A percentile compares a stretch with the other conserved stretches of the same genome.
Evolutionary conservation across 1,140 invertebrate genomes (phyloP).

Genomic region (Euura lappo): DNA sequence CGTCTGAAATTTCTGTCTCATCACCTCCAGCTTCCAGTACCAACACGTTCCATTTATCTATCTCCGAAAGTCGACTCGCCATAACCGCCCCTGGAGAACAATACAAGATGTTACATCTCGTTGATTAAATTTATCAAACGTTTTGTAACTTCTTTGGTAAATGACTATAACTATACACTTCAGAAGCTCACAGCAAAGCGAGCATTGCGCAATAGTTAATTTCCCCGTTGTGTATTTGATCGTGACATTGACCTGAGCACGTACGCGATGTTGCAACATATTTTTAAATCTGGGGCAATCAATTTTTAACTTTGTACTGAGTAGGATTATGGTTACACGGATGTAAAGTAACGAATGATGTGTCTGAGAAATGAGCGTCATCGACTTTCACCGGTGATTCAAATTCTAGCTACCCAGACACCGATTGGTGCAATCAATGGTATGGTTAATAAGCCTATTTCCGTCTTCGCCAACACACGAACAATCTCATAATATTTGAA

Average conservation of each 20-base stretch:
- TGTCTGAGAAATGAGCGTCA: not conserved
- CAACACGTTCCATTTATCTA: conserved; percentile 83
- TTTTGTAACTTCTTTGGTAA: not conserved
- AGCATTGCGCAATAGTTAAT: too few species aligned
- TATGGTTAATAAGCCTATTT: not conserved
- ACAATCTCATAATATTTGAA: not conserved
- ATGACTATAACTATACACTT: not conserved
- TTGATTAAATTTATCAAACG: too few species aligned
- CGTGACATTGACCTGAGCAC: too few species aligned
- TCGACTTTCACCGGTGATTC: not conserved
- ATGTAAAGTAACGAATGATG: not conserved
- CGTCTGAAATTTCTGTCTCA: conserved; percentile 89
- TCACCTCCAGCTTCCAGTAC: conserved; percentile 90
- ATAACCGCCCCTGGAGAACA: conserved; percentile 76
- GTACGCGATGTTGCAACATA: too few species aligned
- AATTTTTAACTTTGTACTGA: not conserved
- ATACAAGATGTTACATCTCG: too few species aligned
- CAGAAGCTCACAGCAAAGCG: too few species aligned
- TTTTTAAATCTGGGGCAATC: not conserved
- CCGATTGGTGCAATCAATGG: not conserved
- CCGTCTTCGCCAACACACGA: not conserved
- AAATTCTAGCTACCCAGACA: not conserved
- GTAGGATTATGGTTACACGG: not conserved
- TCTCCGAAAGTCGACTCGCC: conserved; percentile 81
- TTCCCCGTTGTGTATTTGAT: too few species aligned